Base-by-base conservation (phyloP, 2,888 invertebrate species). In the Brachypalpus laphriformis region DNA sequence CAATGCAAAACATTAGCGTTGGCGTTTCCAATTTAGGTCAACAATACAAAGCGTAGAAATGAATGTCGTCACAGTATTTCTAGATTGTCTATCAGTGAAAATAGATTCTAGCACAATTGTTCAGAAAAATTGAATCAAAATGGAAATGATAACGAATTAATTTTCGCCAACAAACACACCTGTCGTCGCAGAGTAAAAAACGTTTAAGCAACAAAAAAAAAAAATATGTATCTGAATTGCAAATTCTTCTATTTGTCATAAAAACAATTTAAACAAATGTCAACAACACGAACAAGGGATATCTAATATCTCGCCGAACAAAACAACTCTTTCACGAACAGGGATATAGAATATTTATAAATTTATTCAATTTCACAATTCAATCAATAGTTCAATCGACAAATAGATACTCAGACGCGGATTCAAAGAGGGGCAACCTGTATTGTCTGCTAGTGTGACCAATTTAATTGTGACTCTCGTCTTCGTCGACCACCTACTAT, bases 1-100 rank as follows among this genome's bases (percentile, higher is more conserved):
- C 56, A 25, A n/a, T 42, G 42, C 61, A 25, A 61, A 28, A 31
- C 28, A 47, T 25, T 22, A 18, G 40, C 68, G 68, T 68, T 68
- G 56, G 56, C 70, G 70, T 57, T 31, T 34, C 16, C 70, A 57
- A 70, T 70, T 70, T 70, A 14, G 70, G 70, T 70, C 70, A 70
- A 31, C 57, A 47, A 47, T 47, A 1, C 34, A 34, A 20, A 40
- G 20, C 57, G 9, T 18, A 20, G 6, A 57, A 57, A 40, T 57
- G 31, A 47, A 14, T 63, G 47, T 18, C 14, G 28, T 45, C 45
- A 40, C 14, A 16, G n/a, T 22, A n/a, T 40, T 37, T 57, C 22
- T 57, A 57, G n/a, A 37, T 16, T 22, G n/a, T 3, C 47, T 31
- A 40, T 42, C 45, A 61, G 57, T 11, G 18, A 18, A 4, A 18